phyloP scores from a whole-genome alignment of 2,888 invertebrate genomes.

The Pasiphila rectangulata region DNA sequence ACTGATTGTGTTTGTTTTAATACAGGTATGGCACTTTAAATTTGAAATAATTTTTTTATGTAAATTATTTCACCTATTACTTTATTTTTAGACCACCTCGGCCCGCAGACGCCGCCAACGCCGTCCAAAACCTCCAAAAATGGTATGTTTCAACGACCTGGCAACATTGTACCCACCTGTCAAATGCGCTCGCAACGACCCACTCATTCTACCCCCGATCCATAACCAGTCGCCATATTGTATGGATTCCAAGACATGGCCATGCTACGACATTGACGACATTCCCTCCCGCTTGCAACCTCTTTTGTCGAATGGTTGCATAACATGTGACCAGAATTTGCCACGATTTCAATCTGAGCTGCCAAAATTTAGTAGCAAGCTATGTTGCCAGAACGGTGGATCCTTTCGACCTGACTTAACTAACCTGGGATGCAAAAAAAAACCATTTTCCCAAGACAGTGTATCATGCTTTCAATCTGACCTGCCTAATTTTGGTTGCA shows the following conservation, averaged over 20 bases:
- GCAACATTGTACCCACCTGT: constrained; percentile 26
- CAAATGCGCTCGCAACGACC: constrained; percentile 25
- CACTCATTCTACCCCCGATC: constrained; percentile 47
- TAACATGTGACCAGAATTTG: not conserved
- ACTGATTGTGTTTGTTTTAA: constrained; percentile 7
- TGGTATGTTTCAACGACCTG: constrained; percentile 23
- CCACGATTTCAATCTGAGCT: not conserved
- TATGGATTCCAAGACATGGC: not conserved
- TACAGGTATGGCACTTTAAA: constrained; percentile 14
- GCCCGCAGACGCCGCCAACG: constrained; percentile 11
- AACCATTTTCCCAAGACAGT: no score
- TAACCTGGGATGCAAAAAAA: no score
- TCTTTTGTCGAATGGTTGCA: no score
- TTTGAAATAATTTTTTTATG: no score
- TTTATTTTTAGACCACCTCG: constrained; percentile 27
- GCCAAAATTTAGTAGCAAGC: not conserved
- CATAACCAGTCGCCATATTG: constrained; percentile 6
- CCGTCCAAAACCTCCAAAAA: constrained; percentile 14
- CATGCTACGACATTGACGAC: not conserved
- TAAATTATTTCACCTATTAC: not conserved
- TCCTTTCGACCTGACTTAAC: no score
- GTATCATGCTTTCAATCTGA: no score
- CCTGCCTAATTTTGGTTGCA: not conserved
- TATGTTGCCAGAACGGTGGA: no score
- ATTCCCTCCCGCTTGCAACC: not conserved